Base-by-base conservation (phyloP, 2,888 invertebrate species). In the Bombylius discolor region DNA sequence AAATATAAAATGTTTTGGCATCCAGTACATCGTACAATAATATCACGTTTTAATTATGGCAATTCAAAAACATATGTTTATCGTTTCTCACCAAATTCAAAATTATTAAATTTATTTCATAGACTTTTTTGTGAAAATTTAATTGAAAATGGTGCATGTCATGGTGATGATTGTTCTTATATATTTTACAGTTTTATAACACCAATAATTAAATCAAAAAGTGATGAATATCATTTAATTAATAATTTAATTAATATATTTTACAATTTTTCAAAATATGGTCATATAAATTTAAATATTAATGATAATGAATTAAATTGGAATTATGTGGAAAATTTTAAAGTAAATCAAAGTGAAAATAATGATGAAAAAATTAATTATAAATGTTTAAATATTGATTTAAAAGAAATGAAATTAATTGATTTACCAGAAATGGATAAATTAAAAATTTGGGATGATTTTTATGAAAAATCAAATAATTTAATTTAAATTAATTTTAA, bases 161-260 rank as follows among this genome's bases (percentile, higher is more conserved):
- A 74, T 60, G 72, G 68, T 2, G 74, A 74, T 60, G 74, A 74
- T 53, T 60, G 73, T 23, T 64, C 66, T 33, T 74, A 71, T 56
- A 61, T 74, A 1, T 74, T 70, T 51, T 66, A 68, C 36, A 66
- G 67, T 34, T 65, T 67, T 59, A 60, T 71, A 47, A 64, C 68
- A 4, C 64, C 67, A 33, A 65, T 63, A 12, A 58, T 68, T 5
- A 54, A 62, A 5, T 58, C 61, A 1, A 65, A 66, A 5, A 67
- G 68, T 0, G 59, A 61, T 0, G 72, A 72, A 58, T 64, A 65
- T 47, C 62, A 62, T 23, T 64, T 65, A 4, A 68, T 70, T 34
- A 60, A 62, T 13, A 60, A 65, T 44, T 69, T 72, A 67, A 62
- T 69, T 9, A 67, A 68, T 47, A 62, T 71, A 33, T 70, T 68